Conservation (phyloP, 1,140 invertebrate species). For the Philopotamus ludificatus region DNA sequence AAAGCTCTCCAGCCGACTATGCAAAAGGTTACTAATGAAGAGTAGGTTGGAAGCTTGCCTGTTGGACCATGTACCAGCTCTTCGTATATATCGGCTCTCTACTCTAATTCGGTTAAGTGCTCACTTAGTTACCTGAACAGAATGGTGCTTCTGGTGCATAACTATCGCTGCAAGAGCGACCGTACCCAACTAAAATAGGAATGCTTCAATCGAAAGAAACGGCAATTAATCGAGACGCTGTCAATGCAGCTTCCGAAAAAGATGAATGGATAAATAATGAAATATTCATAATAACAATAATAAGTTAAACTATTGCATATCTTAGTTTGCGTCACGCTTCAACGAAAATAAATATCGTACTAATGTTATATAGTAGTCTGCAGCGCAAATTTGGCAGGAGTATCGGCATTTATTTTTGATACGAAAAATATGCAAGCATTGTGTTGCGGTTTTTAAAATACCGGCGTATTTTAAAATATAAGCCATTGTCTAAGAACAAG, state of each 20-base stretch:
- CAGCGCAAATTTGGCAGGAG: no score
- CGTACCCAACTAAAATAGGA: background rate
- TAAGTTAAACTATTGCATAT: background rate
- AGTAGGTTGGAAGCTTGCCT: no score
- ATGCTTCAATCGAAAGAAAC: background rate
- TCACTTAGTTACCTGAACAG: background rate
- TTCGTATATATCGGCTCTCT: background rate
- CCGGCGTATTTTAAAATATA: no score
- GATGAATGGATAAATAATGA: background rate
- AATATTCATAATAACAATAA: background rate
- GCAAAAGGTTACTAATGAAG: background rate
- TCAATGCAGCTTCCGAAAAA: no score
- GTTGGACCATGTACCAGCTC: no score
- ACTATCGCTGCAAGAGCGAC: background rate
- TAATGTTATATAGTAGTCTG: no score
- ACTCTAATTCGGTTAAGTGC: background rate
- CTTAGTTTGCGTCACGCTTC: background rate
- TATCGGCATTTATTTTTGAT: no score
- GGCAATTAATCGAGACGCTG: background rate
- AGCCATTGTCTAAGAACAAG: no score
- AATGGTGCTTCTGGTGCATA: background rate
- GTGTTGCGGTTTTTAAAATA: no score
- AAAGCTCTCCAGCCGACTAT: background rate
- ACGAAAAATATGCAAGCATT: no score
- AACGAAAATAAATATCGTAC: background rate